phyloP scores from a whole-genome alignment of 2,113 vertebrate species.

The Gracilinanus agilis region DNA sequence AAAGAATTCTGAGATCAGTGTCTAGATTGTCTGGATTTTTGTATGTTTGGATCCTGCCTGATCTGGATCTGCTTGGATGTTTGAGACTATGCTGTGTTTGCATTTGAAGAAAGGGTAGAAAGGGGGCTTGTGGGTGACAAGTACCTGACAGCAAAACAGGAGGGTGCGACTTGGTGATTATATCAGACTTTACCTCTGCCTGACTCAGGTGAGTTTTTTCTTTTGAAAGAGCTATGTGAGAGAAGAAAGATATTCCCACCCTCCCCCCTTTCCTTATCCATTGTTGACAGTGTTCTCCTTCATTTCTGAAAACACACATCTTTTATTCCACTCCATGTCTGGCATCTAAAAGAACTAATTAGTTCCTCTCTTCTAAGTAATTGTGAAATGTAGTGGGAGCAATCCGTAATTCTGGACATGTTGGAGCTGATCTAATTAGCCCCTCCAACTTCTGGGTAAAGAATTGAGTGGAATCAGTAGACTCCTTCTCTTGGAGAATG shows the following conservation, averaged over 20 bases:
- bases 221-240: neutral
- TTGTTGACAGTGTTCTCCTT: neutral
- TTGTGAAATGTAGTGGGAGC: conserved; percentile 6
- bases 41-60: neutral
- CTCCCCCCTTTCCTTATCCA: neutral
- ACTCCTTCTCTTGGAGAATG: neutral
- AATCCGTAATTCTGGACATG: neutral
- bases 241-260: neutral
- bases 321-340: conserved; percentile 8
- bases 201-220: neutral
- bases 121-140: neutral
- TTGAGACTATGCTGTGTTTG: neutral
- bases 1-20: neutral
- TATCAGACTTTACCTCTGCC: neutral
- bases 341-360: conserved; percentile 2
- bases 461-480: conserved; percentile 8
- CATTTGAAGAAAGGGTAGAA: neutral
- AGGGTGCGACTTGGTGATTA: neutral
- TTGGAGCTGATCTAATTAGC: neutral
- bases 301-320: conserved; percentile 8
- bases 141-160: neutral
- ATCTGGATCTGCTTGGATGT: neutral
- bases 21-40: neutral
- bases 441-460: conserved; percentile 3
- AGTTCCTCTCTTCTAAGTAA: conserved; percentile 5